Evolutionary conservation across 1,140 invertebrate species (phyloP).

Genomic region (Eupeodes corollae): DNA sequence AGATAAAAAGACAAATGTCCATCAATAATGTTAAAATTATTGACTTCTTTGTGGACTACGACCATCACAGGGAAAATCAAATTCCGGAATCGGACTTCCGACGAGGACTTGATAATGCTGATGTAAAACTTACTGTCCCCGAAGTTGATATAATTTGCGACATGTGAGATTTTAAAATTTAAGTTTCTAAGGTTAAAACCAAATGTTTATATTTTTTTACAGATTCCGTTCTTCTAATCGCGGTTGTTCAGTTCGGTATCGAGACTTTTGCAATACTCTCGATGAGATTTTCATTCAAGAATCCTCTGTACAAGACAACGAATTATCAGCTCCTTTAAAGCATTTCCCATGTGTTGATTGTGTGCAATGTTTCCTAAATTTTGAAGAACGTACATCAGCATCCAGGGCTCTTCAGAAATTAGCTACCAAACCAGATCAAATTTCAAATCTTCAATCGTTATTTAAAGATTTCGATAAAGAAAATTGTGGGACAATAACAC

Average conservation of each 20-base stretch:
- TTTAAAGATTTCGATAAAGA: constrained; percentile 52
- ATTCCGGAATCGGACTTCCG: constrained; percentile 51
- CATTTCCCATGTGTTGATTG: constrained; percentile 49
- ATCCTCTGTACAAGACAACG: constrained; percentile 41
- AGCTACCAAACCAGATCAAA: constrained; percentile 46
- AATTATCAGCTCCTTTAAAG: constrained; percentile 44
- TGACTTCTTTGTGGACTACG: constrained; percentile 52
- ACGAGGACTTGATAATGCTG: constrained; percentile 46
- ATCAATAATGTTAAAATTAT: constrained; percentile 49
- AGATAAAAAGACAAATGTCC: constrained; percentile 56
- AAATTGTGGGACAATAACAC: constrained; percentile 49
- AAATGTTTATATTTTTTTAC: constrained; percentile 2
- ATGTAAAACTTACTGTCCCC: constrained; percentile 43
- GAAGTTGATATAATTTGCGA: constrained; percentile 20
- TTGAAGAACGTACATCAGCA: constrained; percentile 49
- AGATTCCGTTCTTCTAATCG: constrained; percentile 49
- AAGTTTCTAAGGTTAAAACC: too few relatives aligned
- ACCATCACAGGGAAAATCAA: constrained; percentile 45
- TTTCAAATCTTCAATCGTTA: constrained; percentile 42
- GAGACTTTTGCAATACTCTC: constrained; percentile 47
- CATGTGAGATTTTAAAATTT: constrained; percentile 13
- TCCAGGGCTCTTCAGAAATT: constrained; percentile 50
- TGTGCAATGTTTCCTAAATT: constrained; percentile 53
- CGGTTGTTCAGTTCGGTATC: constrained; percentile 48
- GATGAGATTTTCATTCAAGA: constrained; percentile 56